Evolutionary conservation across 2,797 vertebrate genomes (phyloP), one percentile per base, ranked within the genome.

Genomic region (Megalops cyprinoides): DNA sequence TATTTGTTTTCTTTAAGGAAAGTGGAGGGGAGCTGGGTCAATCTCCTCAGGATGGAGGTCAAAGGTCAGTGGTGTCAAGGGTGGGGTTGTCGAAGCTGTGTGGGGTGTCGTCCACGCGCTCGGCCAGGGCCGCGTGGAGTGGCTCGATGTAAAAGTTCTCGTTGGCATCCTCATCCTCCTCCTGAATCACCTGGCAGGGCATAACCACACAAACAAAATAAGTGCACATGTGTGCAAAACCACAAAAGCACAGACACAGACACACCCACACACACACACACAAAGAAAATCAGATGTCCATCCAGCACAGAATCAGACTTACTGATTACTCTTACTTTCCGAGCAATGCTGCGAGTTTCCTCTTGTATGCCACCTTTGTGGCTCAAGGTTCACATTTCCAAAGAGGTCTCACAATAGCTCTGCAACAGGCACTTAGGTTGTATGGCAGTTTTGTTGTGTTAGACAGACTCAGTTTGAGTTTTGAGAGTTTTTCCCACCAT

Each of bases 51-150:
- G 74, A 18, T 62, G 78, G 42, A 7, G 4, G 51, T 94, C 87
- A 98, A 85, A 99, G 85, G 76, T 98, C 95, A 0, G 95, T 96
- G 78, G 95, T 96, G 88, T 88, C 88, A 84, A 97, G 92, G n/a
- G 81, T 73, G 0, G 78, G 86, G 85, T 97, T 98, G 77, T 1
- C 76, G 73, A 90, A 92, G 48, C 81, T 0, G 20, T 84, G 0
- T 0, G 0, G 23, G 2, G 60, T 81, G 9, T 83, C 18, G 25
- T 83, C 82, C 39, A 75, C 85, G 53, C 79, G 83, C 10, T 92
- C 89, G 20, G 93, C 92, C 77, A 98, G 89, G 3, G 96, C 95
- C 1, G 87, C 88, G 8, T 84, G 90, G 88, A 97, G 89, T 5
- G 91, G 92, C 84, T 98, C 96, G 0, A 81, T 82, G 85, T 92